A percentile compares a stretch with the other conserved stretches of the same genome.
These are phyloP conservation scores for Irena cyanogastra DNA, from an alignment of 2,113 vertebrate genomes.

Conservation along the genomic window DNA sequence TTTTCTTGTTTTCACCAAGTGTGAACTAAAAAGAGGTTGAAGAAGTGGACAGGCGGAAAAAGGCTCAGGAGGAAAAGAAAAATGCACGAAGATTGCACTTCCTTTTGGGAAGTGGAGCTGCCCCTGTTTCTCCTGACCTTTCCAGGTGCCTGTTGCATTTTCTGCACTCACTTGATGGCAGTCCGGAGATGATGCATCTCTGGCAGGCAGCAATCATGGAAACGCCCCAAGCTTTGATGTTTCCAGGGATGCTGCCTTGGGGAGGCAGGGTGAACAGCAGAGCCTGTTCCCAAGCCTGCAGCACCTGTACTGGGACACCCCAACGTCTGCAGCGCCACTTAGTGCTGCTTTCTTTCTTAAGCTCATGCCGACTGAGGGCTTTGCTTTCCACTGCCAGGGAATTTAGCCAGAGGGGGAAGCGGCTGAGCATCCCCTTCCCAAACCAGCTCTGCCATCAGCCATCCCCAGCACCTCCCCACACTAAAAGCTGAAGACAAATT, in stretches of 20 bases:
- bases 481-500: neutral
- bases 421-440: neutral
- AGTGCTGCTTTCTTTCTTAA: neutral
- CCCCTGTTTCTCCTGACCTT: neutral
- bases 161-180: neutral
- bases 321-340: neutral
- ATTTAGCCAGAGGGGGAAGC: neutral
- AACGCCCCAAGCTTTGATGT: constrained; percentile 39
- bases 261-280: neutral
- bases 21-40: neutral
- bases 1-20: neutral
- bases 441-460: neutral
- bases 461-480: neutral
- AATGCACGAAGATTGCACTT: neutral
- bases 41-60: neutral
- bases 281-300: neutral
- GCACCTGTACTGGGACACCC: neutral
- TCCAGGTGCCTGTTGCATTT: constrained; percentile 7
- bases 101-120: neutral
- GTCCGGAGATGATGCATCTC: constrained; percentile 45
- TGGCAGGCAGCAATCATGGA: constrained; percentile 48
- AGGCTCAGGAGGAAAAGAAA: neutral
- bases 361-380: accelerated
- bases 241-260: neutral
- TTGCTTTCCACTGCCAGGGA: neutral